Evolutionary conservation across 2,113 vertebrate genomes (phyloP).

Genomic region (Xiphias gladius): DNA sequence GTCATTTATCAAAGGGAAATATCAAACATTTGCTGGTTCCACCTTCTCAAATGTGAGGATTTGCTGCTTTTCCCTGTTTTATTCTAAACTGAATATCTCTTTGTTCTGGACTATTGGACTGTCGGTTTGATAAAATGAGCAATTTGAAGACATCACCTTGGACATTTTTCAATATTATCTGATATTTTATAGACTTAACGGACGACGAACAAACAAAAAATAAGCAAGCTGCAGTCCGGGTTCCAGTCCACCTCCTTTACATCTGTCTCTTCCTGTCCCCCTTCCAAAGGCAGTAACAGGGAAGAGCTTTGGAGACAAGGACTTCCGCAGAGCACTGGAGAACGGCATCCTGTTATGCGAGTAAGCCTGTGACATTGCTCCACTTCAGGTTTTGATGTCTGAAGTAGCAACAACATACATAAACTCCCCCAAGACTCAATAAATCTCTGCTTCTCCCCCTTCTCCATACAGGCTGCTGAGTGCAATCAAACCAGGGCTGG

Average conservation of each 20-base stretch:
- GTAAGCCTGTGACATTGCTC: conserved; percentile 85
- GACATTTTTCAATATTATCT: background rate
- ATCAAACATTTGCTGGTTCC: background rate
- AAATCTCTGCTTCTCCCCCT: conserved; percentile 42
- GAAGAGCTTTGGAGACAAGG: conserved; percentile 94
- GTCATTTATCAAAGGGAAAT: background rate
- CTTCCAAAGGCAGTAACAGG: conserved; percentile 92
- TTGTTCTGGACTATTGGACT: background rate
- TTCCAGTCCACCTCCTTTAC: conserved; percentile 18
- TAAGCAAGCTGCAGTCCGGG: background rate
- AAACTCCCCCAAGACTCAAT: conserved; percentile 43
- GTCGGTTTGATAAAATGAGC: too few species aligned
- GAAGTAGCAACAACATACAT: conserved; percentile 31
- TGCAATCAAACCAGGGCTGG: conserved; percentile 94
- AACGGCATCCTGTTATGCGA: conserved; percentile 98
- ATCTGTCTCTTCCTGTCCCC: conserved; percentile 53
- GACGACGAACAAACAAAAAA: background rate
- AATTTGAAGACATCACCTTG: background rate
- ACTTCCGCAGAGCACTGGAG: conserved; percentile 95
- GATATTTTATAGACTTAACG: background rate
- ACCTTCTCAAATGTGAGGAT: too few species aligned
- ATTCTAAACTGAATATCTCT: background rate
- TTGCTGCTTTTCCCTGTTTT: too few species aligned
- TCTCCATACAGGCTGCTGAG: conserved; percentile 91
- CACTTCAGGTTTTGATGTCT: conserved; percentile 44